Conservation (phyloP, 2,888 invertebrate genomes). For the Drosophila recens region DNA sequence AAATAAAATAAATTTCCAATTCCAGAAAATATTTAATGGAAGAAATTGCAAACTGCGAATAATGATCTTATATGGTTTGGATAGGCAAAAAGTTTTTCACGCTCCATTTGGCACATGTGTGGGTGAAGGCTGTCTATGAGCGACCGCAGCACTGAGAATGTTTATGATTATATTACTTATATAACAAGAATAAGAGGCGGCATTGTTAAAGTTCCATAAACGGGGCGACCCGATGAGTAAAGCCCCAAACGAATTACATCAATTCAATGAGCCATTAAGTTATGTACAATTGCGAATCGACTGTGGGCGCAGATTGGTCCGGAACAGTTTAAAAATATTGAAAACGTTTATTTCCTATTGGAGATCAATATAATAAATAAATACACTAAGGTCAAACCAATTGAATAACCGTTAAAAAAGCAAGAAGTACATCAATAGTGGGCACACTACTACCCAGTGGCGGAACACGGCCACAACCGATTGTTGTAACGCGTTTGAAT, state of each 20-base stretch:
- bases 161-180: constrained; percentile 31
- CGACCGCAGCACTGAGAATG: constrained; percentile 35
- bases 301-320: constrained; percentile 41
- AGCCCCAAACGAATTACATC: constrained; percentile 55
- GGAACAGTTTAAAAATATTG: constrained; percentile 13
- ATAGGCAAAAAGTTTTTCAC: constrained; percentile 53
- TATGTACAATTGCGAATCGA: constrained; percentile 28
- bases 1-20: background rate
- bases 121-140: constrained; percentile 71
- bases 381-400: constrained; percentile 34
- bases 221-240: constrained; percentile 62
- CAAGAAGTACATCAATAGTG: constrained; percentile 16
- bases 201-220: constrained; percentile 63
- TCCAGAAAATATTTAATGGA: constrained; percentile 1
- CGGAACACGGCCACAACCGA: no score
- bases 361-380: constrained; percentile 15
- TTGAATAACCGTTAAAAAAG: constrained; percentile 31
- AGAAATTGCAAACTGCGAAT: constrained; percentile 17
- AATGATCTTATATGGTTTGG: constrained; percentile 46
- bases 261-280: constrained; percentile 70
- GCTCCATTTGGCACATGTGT: constrained; percentile 68
- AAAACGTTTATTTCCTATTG: constrained; percentile 19
- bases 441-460: no score
- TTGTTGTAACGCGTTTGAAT: no score
- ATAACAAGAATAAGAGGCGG: constrained; percentile 56